Evolutionary conservation across 1,140 invertebrate genomes (phyloP).

Genomic region (Polyergus mexicanus): DNA sequence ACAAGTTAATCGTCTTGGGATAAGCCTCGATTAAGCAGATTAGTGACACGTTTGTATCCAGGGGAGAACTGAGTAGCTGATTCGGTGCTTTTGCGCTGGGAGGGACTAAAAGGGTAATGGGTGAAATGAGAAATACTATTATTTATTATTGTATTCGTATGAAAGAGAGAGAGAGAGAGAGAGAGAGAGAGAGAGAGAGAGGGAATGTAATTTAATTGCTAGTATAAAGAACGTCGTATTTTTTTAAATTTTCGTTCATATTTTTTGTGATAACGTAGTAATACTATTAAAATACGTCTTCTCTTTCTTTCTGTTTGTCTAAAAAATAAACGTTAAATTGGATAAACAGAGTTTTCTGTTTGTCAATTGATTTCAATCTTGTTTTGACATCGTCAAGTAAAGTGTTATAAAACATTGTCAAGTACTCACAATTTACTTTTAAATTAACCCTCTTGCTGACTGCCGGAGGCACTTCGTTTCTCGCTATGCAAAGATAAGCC

Average conservation of each 20-base stretch:
- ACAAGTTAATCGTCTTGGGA: slow-evolving; percentile 88
- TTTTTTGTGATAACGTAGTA: neutral
- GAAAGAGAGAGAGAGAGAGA: no score
- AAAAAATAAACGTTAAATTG: slow-evolving; percentile 17
- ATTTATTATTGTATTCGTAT: neutral
- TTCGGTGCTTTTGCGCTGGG: slow-evolving; percentile 87
- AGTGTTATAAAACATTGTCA: slow-evolving; percentile 46
- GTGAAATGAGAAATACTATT: slow-evolving; percentile 29
- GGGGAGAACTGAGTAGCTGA: slow-evolving; percentile 86
- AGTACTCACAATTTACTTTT: slow-evolving; percentile 92
- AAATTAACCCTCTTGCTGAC: slow-evolving; percentile 92
- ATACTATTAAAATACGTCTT: slow-evolving; percentile 3
- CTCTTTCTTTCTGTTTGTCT: no score
- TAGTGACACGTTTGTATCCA: slow-evolving; percentile 86
- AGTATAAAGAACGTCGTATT: neutral
- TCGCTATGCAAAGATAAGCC: slow-evolving; percentile 92
- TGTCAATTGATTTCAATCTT: slow-evolving; percentile 12
- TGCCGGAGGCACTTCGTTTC: slow-evolving; percentile 92
- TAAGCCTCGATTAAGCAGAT: slow-evolving; percentile 88
- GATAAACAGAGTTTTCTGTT: neutral
- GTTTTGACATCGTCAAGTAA: neutral
- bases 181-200: no score
- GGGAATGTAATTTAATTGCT: neutral
- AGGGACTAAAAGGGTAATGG: slow-evolving; percentile 83
- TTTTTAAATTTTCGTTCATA: neutral